phyloP scores from a whole-genome alignment of 2,888 invertebrate species.

The Macroteleia sp. region DNA sequence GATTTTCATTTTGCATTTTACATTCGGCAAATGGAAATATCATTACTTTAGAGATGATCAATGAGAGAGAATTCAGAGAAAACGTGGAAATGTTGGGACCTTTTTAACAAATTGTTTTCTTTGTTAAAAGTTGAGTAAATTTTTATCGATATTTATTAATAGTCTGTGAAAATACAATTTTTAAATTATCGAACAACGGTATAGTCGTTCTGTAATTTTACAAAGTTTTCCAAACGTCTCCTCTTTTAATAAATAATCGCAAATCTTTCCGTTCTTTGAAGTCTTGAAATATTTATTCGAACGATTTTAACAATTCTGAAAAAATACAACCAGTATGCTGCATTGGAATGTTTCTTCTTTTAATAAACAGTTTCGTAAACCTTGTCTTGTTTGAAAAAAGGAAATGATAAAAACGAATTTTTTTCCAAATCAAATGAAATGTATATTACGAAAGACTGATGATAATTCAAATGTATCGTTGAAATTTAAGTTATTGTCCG shows the following conservation, averaged over 20 bases:
- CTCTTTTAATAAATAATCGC: slow-evolving; percentile 26
- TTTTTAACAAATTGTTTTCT: slow-evolving; percentile 47
- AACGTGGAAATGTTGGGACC: slow-evolving; percentile 20
- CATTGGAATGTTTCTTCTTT: slow-evolving; percentile 21
- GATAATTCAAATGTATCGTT: slow-evolving; percentile 31
- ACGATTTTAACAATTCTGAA: slow-evolving; percentile 26
- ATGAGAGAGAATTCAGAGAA: slow-evolving; percentile 33
- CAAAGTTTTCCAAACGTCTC: not conserved
- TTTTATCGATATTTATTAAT: slow-evolving; percentile 48
- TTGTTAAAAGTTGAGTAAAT: slow-evolving; percentile 41
- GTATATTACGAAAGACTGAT: slow-evolving; percentile 31
- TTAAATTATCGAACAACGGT: slow-evolving; percentile 32
- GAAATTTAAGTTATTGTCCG: slow-evolving; percentile 36
- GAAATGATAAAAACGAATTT: not conserved
- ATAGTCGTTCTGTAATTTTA: slow-evolving; percentile 20
- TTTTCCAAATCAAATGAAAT: slow-evolving; percentile 25
- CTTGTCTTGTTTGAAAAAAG: too few species aligned
- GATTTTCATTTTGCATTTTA: too few species aligned
- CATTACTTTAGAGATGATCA: slow-evolving; percentile 23
- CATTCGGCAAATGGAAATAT: too few species aligned
- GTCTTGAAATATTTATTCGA: slow-evolving; percentile 23
- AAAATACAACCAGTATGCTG: too few species aligned
- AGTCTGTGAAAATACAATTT: slow-evolving; percentile 13
- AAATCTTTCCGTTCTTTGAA: slow-evolving; percentile 19
- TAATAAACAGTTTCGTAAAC: too few species aligned